phyloP scores from a whole-genome alignment of 35 echinoderm and acorn worm genomes.

The Anneissia japonica region DNA sequence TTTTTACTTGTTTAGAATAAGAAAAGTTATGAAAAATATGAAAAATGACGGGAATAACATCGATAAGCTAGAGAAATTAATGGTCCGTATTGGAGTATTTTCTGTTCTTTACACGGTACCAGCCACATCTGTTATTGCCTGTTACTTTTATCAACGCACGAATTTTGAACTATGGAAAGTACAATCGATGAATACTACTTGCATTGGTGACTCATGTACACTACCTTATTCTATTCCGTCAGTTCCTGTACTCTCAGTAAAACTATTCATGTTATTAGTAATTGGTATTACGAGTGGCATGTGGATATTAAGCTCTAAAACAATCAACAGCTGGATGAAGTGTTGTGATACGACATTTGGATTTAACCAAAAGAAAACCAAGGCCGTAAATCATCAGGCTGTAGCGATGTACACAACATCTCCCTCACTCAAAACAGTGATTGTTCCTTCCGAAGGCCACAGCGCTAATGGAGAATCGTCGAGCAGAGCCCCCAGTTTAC shows the following conservation, averaged over 20 bases:
- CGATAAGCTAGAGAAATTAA: slow-evolving; percentile 92
- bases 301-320: slow-evolving; percentile 99
- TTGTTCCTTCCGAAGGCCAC: background rate
- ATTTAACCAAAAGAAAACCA: background rate
- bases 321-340: slow-evolving; percentile 84
- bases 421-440: background rate
- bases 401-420: background rate
- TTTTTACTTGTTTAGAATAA: slow-evolving; percentile 83
- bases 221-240: slow-evolving; percentile 75
- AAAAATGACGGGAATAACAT: slow-evolving; percentile 94
- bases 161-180: slow-evolving; percentile 71
- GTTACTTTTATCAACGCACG: slow-evolving; percentile 80
- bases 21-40: slow-evolving; percentile 89
- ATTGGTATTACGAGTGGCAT: slow-evolving; percentile 96
- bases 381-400: background rate
- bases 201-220: slow-evolving; percentile 20
- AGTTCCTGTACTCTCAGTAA: slow-evolving; percentile 67
- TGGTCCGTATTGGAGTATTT: slow-evolving; percentile 96
- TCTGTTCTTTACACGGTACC: slow-evolving; percentile 93
- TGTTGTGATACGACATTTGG: slow-evolving; percentile 38
- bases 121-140: slow-evolving; percentile 80
- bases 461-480: background rate
- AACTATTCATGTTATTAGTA: slow-evolving; percentile 88
- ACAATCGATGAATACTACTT: background rate
- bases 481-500: background rate